Percentiles rank a stretch among this genome's conserved stretches.
Evolutionary conservation across 1,140 invertebrate species (phyloP).

Genomic region (Drosophila littoralis): DNA sequence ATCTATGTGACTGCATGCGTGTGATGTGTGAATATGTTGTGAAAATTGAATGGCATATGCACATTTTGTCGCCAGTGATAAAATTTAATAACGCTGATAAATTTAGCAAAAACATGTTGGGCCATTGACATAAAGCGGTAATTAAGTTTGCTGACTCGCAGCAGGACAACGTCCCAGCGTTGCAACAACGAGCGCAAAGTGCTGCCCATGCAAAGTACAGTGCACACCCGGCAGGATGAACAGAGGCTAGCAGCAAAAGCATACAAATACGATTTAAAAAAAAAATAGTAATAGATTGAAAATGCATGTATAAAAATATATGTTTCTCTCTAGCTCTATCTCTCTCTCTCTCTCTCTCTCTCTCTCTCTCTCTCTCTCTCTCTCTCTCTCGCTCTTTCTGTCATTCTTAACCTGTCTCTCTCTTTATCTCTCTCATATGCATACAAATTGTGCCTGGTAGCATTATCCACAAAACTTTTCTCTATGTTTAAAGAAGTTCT

Average conservation of each 20-base stretch:
- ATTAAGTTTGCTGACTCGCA: constrained; percentile 78
- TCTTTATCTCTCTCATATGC: too few species aligned
- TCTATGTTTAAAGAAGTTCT: too few species aligned
- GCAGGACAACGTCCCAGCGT: constrained; percentile 20
- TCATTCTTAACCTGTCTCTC: too few species aligned
- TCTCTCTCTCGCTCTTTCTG: too few species aligned
- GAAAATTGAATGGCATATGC: constrained; percentile 82
- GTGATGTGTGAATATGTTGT: constrained; percentile 80
- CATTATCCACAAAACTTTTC: too few species aligned
- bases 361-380: too few species aligned
- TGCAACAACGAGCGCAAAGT: constrained; percentile 17
- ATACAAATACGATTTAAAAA: too few species aligned
- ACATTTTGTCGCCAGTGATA: constrained; percentile 83
- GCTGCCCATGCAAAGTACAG: constrained; percentile 23
- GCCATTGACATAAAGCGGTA: constrained; percentile 83
- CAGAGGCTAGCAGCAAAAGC: not conserved
- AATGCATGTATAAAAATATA: not conserved
- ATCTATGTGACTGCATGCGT: constrained; percentile 32
- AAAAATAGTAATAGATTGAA: not conserved
- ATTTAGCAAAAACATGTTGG: constrained; percentile 83
- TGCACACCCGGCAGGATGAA: not conserved
- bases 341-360: too few species aligned
- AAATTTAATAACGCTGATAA: constrained; percentile 84
- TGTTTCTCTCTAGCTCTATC: too few species aligned
- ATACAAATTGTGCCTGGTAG: too few species aligned